Evolutionary conservation across 2,797 vertebrate genomes (phyloP).

Genomic region (Brachyalestes nurse): DNA sequence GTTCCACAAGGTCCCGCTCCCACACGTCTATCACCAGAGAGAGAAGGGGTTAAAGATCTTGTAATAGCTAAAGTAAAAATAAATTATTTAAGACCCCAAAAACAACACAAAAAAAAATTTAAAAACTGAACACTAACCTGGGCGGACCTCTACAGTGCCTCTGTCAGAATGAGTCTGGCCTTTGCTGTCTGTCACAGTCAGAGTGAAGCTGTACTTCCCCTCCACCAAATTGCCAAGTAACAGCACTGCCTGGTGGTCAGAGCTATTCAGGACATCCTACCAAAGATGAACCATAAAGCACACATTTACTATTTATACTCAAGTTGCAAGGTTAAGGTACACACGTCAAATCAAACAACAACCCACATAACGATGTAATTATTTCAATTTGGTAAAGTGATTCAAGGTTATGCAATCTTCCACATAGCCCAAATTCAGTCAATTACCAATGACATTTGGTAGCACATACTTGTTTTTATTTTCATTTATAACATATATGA

Average conservation of each 20-base stretch:
- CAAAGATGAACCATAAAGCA: neutral
- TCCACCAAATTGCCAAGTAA: slow-evolving; percentile 93
- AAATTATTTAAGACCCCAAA: too few relatives aligned
- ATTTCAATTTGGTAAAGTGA: neutral
- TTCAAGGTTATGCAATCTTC: too few relatives aligned
- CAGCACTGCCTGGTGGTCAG: slow-evolving; percentile 91
- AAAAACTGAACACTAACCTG: slow-evolving; percentile 78
- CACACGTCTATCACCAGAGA: slow-evolving; percentile 79
- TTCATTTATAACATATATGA: neutral
- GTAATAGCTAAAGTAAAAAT: too few relatives aligned
- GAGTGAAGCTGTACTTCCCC: slow-evolving; percentile 91
- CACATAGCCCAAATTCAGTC: too few relatives aligned
- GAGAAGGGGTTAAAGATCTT: neutral
- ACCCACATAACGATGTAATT: neutral
- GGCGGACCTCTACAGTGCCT: slow-evolving; percentile 88
- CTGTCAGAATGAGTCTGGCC: slow-evolving; percentile 85
- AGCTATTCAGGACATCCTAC: slow-evolving; percentile 94
- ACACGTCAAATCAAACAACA: neutral
- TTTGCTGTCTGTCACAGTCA: slow-evolving; percentile 93
- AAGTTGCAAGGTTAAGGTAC: neutral
- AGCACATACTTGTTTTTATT: neutral
- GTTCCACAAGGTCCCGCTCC: slow-evolving; percentile 92
- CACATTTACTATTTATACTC: neutral
- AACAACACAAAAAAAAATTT: neutral
- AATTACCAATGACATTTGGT: too few relatives aligned